Evolutionary conservation across 2,888 invertebrate genomes (phyloP).

Genomic region (Orchesellides sinensis): DNA sequence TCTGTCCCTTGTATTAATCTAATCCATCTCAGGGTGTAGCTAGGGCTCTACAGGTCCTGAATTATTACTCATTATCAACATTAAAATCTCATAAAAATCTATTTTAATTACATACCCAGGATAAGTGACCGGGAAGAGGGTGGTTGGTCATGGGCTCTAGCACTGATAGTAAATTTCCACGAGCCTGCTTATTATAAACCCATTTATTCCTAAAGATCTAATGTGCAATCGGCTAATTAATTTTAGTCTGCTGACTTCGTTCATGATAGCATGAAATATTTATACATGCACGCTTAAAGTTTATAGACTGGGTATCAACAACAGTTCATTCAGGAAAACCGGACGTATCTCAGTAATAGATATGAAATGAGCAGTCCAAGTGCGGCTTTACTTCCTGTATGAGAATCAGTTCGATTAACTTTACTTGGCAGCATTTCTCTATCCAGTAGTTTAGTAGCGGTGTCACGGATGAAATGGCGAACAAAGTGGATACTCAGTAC

Average conservation of each 20-base stretch:
- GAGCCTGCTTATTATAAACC: neutral
- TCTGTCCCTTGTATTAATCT: no score
- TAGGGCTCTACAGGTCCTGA: no score
- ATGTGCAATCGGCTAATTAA: slow-evolving; percentile 21
- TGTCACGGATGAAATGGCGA: no score
- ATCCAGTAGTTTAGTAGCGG: no score
- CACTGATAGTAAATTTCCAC: slow-evolving; percentile 5
- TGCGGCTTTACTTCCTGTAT: slow-evolving; percentile 45
- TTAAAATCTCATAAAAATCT: slow-evolving; percentile 49
- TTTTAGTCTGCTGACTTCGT: slow-evolving; percentile 4
- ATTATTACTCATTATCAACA: slow-evolving; percentile 31
- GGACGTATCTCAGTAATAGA: slow-evolving; percentile 37
- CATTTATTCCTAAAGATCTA: neutral
- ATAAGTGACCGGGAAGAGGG: slow-evolving; percentile 47
- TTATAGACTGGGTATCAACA: no score
- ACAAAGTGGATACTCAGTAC: no score
- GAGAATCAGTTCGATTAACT: no score
- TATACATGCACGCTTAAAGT: no score
- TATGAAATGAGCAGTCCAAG: slow-evolving; percentile 24
- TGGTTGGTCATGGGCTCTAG: neutral
- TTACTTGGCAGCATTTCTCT: no score
- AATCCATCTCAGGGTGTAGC: no score
- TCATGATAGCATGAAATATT: no score
- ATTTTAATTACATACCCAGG: slow-evolving; percentile 52
- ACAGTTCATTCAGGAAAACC: slow-evolving; percentile 37